A percentile compares a stretch with the other conserved stretches of the same genome.
Conservation (phyloP, 2,113 vertebrate genomes). For the Tautogolabrus adspersus region DNA sequence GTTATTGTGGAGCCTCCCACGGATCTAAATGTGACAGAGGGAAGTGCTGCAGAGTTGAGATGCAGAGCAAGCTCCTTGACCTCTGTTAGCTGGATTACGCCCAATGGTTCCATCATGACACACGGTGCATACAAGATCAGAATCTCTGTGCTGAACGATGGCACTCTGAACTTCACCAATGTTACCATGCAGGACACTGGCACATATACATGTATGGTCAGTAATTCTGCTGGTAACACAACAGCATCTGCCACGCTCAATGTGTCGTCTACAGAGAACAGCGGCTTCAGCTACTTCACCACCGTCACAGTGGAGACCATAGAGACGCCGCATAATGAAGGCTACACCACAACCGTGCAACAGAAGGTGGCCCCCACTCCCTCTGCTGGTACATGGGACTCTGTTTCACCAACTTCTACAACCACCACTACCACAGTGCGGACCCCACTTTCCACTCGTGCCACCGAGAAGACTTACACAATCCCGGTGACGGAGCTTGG, state of each 20-base stretch:
- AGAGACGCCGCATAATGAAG: slow-evolving; percentile 95
- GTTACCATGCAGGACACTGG: slow-evolving; percentile 98
- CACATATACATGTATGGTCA: slow-evolving; percentile 98
- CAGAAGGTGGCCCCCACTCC: slow-evolving; percentile 92
- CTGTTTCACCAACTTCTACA: slow-evolving; percentile 87
- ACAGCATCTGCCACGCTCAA: slow-evolving; percentile 97
- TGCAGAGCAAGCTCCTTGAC: slow-evolving; percentile 96
- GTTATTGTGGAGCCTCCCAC: slow-evolving; percentile 98
- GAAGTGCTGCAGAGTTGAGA: slow-evolving; percentile 96
- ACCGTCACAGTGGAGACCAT: slow-evolving; percentile 98
- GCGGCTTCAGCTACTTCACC: slow-evolving; percentile 96
- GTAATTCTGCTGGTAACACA: slow-evolving; percentile 98
- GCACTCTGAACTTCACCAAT: slow-evolving; percentile 98
- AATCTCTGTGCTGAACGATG: slow-evolving; percentile 97
- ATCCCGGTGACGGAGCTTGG: slow-evolving; percentile 91
- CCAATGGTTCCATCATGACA: slow-evolving; percentile 97
- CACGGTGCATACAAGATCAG: slow-evolving; percentile 96
- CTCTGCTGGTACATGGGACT: slow-evolving; percentile 91
- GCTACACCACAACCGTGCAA: slow-evolving; percentile 91
- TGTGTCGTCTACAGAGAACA: slow-evolving; percentile 93
- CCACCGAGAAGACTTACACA: slow-evolving; percentile 94
- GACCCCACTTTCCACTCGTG: slow-evolving; percentile 90
- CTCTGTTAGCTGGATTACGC: slow-evolving; percentile 98
- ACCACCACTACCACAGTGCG: slow-evolving; percentile 88
- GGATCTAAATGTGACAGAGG: slow-evolving; percentile 98